phyloP scores from a whole-genome alignment of 2,888 invertebrate genomes.

The Amphipyra tragopoginis region DNA sequence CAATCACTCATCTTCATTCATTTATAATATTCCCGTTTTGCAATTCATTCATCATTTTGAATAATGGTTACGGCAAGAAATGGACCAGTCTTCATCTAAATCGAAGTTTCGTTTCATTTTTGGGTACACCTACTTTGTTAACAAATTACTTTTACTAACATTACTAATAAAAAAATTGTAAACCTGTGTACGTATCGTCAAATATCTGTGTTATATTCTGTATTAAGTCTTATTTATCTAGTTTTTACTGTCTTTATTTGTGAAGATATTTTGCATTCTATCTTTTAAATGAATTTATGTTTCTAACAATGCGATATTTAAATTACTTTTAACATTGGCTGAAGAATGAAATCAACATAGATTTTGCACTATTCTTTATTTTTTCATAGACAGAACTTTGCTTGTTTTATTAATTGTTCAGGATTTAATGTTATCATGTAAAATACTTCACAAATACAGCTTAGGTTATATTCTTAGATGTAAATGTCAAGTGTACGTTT shows the following conservation, averaged over 20 bases:
- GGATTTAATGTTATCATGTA: slow-evolving; percentile 5
- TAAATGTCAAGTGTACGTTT: slow-evolving; percentile 64
- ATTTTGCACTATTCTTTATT: neutral
- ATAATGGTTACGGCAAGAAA: slow-evolving; percentile 4
- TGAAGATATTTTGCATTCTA: slow-evolving; percentile 21
- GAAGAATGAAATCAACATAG: neutral
- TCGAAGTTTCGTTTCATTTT: slow-evolving; percentile 3
- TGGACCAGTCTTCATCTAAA: slow-evolving; percentile 16
- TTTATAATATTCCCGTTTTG: neutral
- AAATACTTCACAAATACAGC: slow-evolving; percentile 27
- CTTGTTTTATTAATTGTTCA: neutral
- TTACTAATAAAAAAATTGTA: slow-evolving; percentile 58
- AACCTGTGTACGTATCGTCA: slow-evolving; percentile 78
- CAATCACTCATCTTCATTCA: slow-evolving; percentile 1
- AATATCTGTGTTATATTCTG: slow-evolving; percentile 83
- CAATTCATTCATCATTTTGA: slow-evolving; percentile 6
- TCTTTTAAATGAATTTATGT: neutral
- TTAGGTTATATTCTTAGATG: slow-evolving; percentile 41
- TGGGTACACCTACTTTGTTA: slow-evolving; percentile 43
- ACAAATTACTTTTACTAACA: slow-evolving; percentile 34
- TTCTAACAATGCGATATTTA: too few relatives aligned
- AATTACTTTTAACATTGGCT: too few relatives aligned
- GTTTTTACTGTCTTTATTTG: slow-evolving; percentile 35
- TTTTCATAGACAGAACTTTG: neutral
- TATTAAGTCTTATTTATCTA: slow-evolving; percentile 72